These are phyloP conservation scores for Ceratosolen solmsi DNA, from an alignment of 1,140 invertebrate genomes.

Conservation along the genomic window DNA sequence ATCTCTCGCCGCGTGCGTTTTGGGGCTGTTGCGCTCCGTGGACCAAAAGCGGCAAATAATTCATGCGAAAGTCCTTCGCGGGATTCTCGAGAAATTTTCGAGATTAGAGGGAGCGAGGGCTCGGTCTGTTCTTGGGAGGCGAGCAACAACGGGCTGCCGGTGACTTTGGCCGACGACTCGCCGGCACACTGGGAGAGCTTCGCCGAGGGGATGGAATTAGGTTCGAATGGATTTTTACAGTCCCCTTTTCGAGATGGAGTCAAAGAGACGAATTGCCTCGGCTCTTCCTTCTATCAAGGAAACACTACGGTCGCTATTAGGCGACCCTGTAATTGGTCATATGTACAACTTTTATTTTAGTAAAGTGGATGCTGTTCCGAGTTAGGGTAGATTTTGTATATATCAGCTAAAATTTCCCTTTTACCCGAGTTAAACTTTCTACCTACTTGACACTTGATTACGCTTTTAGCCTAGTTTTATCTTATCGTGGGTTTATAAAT, in stretches of 20 bases:
- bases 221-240: slow-evolving; percentile 39
- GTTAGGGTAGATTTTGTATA: background rate
- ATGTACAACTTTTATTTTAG: slow-evolving; percentile 16
- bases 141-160: background rate
- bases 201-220: slow-evolving; percentile 28
- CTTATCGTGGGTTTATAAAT: background rate
- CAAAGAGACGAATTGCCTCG: slow-evolving; percentile 18
- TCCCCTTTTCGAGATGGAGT: slow-evolving; percentile 1
- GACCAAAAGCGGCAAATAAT: slow-evolving; percentile 19
- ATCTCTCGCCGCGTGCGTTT: background rate
- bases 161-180: background rate
- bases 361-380: background rate
- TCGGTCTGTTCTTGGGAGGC: background rate
- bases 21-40: slow-evolving; percentile 32
- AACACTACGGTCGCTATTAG: background rate
- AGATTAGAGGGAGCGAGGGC: slow-evolving; percentile 19
- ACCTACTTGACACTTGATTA: background rate
- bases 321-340: background rate
- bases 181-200: background rate
- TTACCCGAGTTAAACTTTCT: background rate
- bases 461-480: background rate
- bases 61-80: slow-evolving; percentile 36
- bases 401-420: background rate
- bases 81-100: slow-evolving; percentile 45
- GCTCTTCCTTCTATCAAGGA: background rate